phyloP scores from a whole-genome alignment of 2,797 vertebrate species.

The Microctenopoma stevenorrisi region DNA sequence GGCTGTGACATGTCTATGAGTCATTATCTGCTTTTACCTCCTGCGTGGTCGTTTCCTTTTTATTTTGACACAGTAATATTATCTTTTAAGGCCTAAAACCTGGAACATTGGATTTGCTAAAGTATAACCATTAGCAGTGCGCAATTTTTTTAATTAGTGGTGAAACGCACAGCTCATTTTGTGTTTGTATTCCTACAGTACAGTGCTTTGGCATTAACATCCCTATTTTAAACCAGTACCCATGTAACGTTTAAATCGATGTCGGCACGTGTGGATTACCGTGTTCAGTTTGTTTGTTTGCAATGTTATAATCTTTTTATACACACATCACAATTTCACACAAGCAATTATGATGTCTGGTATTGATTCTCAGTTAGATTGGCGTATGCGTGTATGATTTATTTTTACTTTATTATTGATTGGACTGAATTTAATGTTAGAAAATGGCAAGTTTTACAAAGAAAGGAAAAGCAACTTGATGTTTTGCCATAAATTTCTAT shows the following conservation, averaged over 20 bases:
- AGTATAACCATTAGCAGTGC: slow-evolving; percentile 5
- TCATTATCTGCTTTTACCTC: slow-evolving; percentile 14
- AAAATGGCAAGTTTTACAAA: neutral
- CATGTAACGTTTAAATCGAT: neutral
- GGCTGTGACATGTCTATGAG: slow-evolving; percentile 8
- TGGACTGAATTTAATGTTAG: neutral
- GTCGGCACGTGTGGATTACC: neutral
- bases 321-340: too few relatives aligned
- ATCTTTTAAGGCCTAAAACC: neutral
- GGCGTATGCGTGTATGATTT: neutral
- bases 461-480: neutral
- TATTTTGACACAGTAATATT: slow-evolving; percentile 2
- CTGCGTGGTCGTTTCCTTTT: slow-evolving; percentile 20
- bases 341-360: neutral
- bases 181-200: neutral
- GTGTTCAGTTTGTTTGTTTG: neutral
- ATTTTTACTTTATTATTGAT: neutral
- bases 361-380: neutral
- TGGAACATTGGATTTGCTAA: neutral
- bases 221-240: neutral
- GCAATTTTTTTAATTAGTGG: neutral
- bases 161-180: neutral
- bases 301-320: too few relatives aligned
- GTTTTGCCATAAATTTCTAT: neutral
- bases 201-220: neutral